Base-by-base conservation (phyloP, 2,113 vertebrate species). In the Antechinus stuartii region DNA sequence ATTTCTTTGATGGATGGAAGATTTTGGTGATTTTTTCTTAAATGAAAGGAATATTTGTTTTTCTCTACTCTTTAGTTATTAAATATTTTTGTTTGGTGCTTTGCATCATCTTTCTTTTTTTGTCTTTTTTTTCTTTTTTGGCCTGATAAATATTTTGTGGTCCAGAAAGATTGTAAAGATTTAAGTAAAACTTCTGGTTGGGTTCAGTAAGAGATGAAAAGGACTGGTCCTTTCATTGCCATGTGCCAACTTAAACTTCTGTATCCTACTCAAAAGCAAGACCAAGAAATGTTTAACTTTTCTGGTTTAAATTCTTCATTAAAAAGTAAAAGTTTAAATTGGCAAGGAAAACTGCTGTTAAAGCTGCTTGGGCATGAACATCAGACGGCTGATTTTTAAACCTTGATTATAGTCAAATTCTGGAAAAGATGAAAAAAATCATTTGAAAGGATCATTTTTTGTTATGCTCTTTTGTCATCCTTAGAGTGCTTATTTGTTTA, bases 261-360 rank as follows among this genome's bases (percentile, higher is more conserved):
- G 94, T 46, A 98, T 98, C 94, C 92, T 97, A 57, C 46, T 97
- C 96, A 97, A 98, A 95, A 98, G 92, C 50, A 97, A 96, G 96
- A 50, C 91, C 53, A 96, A 97, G 90, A 93, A 98, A 97, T 97
- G 96, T 97, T 98, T 98, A 96, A 96, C 91, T 97, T 98, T 97
- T 97, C 96, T 98, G 95, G 89, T 95, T 98, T 98, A 97, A 97
- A 97, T 98, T 98, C 96, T 96, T 96, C 94, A 97, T 98, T 98
- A 95, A 98, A 98, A 98, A 96, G 84, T 95, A 94, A 94, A 96
- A 97, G 97, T 98, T 98, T 98, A 97, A 98, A 94, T 97, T 98
- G 98, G 97, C 98, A 98, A 84, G 25, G 61, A 96, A 93, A 98
- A 96, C 25, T 96, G 96, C 96, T 98, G 49, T 96, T 95, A 97